These are phyloP conservation scores for Epinotia ramella DNA, from an alignment of 2,888 invertebrate species.

Conservation along the genomic window DNA sequence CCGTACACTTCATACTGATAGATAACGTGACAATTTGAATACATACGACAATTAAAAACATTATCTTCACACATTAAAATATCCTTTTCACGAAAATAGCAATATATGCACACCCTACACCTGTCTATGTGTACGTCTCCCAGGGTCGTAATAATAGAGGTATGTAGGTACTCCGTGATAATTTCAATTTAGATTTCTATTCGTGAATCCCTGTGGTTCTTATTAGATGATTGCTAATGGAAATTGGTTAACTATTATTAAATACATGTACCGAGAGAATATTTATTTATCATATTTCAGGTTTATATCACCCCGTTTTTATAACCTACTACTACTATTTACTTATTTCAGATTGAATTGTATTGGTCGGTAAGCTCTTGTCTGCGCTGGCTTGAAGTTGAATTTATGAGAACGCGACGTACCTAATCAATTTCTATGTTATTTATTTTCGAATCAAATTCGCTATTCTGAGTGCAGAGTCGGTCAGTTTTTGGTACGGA, in stretches of 20 bases:
- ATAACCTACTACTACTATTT: too few relatives aligned
- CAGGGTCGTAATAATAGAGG: slow-evolving; percentile 21
- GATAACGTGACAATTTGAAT: neutral
- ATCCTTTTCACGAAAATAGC: neutral
- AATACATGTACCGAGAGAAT: neutral
- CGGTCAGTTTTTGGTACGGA: too few relatives aligned
- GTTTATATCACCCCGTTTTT: neutral
- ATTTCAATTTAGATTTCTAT: slow-evolving; percentile 27
- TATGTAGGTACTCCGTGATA: neutral
- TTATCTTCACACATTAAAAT: neutral
- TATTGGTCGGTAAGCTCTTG: too few relatives aligned
- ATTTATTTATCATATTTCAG: neutral
- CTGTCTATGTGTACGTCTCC: slow-evolving; percentile 14
- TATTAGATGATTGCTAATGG: slow-evolving; percentile 15
- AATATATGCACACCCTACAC: slow-evolving; percentile 18
- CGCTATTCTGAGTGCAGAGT: too few relatives aligned
- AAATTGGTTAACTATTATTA: slow-evolving; percentile 12
- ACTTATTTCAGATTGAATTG: too few relatives aligned
- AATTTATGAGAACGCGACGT: too few relatives aligned
- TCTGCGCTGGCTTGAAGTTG: too few relatives aligned
- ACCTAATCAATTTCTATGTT: too few relatives aligned
- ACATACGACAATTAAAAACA: neutral
- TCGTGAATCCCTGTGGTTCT: slow-evolving; percentile 17
- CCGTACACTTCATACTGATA: neutral
- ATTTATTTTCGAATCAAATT: too few relatives aligned